A percentile compares a stretch with the other conserved stretches of the same genome.
Conservation (phyloP, 2,888 invertebrate genomes). For the Drosophila quasianomalipes region DNA sequence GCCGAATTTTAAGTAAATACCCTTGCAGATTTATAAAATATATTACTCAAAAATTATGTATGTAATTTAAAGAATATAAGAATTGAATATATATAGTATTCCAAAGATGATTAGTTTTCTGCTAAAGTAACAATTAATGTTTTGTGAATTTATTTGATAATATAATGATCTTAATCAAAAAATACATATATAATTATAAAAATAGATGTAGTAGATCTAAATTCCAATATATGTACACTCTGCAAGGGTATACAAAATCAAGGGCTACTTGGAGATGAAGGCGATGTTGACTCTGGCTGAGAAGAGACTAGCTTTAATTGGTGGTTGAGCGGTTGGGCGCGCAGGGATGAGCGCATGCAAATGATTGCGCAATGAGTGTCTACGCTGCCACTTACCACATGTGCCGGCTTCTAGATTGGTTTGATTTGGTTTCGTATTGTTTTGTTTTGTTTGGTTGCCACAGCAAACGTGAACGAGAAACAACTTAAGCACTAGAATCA, state of each 20-base stretch:
- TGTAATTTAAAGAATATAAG: neutral
- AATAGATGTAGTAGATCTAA: neutral
- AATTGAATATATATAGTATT: neutral
- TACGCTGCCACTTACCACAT: conserved; percentile 80
- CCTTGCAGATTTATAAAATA: neutral
- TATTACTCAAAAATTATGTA: neutral
- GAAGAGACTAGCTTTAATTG: conserved; percentile 12
- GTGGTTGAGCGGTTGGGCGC: conserved; percentile 8
- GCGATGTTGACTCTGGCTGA: conserved; percentile 27
- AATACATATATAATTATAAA: neutral
- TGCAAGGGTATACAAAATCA: neutral
- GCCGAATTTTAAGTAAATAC: neutral
- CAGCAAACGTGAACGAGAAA: conserved; percentile 60
- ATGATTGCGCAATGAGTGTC: conserved; percentile 65
- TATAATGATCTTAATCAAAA: neutral
- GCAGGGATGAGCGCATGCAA: conserved; percentile 66
- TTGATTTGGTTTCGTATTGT: conserved; percentile 1
- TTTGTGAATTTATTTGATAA: neutral
- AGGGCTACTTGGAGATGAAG: conserved; percentile 33
- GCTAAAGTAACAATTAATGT: neutral
- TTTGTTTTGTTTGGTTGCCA: conserved; percentile 34
- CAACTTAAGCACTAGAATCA: conserved; percentile 54
- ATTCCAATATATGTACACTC: neutral
- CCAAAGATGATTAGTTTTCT: neutral
- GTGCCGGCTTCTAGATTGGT: conserved; percentile 79